Conservation (phyloP, 64 coral and sea anemone genomes). For the Montipora efflorescens region DNA sequence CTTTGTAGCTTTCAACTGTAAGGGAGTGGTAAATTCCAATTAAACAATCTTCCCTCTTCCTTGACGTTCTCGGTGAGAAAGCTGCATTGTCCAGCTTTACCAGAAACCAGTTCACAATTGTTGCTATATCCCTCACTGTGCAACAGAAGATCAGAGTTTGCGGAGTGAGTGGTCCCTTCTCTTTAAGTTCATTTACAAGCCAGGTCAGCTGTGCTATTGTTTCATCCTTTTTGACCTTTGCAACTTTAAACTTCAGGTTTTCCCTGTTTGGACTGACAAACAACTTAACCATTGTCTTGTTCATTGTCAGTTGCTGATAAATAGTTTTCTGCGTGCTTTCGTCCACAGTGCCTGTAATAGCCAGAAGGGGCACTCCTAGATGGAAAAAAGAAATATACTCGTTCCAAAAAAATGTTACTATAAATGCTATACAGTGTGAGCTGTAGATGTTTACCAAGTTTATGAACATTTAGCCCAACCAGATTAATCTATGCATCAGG, state of each 20-base stretch:
- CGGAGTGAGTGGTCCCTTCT: slow-evolving; percentile 1
- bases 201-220: slow-evolving; percentile 32
- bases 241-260: slow-evolving; percentile 31
- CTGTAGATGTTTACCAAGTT: too few species aligned
- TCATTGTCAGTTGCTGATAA: slow-evolving; percentile 27
- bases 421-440: too few species aligned
- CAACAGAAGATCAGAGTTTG: slow-evolving; percentile 61
- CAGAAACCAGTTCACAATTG: slow-evolving; percentile 9
- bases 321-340: not conserved
- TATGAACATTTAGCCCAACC: too few species aligned
- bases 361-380: too few species aligned
- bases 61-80: not conserved
- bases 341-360: too few species aligned
- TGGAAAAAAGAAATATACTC: too few species aligned
- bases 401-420: too few species aligned
- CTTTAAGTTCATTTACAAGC: slow-evolving; percentile 41
- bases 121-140: slow-evolving; percentile 16
- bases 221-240: slow-evolving; percentile 31
- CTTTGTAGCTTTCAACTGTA: slow-evolving; percentile 23
- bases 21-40: slow-evolving; percentile 63
- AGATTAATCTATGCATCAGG: too few species aligned
- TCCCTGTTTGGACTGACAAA: slow-evolving; percentile 57
- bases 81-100: slow-evolving; percentile 38
- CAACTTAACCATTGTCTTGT: not conserved
- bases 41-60: slow-evolving; percentile 11